Base-by-base conservation (phyloP, 92 coral and sea anemone genomes). In the Diadumene lineata region DNA sequence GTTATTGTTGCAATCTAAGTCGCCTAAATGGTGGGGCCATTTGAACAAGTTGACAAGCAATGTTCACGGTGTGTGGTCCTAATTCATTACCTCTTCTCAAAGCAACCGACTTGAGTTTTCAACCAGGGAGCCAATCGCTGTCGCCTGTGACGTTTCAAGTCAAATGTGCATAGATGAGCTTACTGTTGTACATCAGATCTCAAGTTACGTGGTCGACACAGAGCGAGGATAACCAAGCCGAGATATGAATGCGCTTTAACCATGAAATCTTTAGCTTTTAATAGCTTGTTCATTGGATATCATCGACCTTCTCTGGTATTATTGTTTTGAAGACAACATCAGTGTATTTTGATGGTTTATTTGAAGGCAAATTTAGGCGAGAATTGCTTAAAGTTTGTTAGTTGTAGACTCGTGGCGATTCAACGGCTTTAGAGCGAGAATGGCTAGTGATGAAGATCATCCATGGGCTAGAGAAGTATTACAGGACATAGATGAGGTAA, bases 61-160 rank as follows among this genome's bases (percentile, higher is more conserved):
- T 24, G 27, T 30, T 60, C 69, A 19, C 38, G 72, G 75, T 78
- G 82, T 78, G 82, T 78, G 82, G 82, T 78, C 82, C 77, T 72
- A 72, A 56, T 72, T 72, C 77, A 72, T 72, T 56, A 72, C 77
- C 77, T 56, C 64, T 72, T 23, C 44, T 33, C 66, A 72, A 72
- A 61, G 28, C 77, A 26, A 56, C 62, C 60, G 77, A 72, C 77
- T 72, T 31, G 57, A 28, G 56, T 51, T 60, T 43, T 72, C 66
- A n/a, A 22, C 55, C 58, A n/a, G 58, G 15, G 16, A 78, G 66
- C 82, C 82, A 78, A 78, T 78, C 82, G 67, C 66, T 34, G 62
- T 17, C 53, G 75, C 29, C 74, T 27, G 82, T 78, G 82, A 78
- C 82, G 82, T 78, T 57, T 53, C 64, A 56, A 27, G 72, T n/a